phyloP scores from a whole-genome alignment of 2,113 vertebrate species.

The Porphyrio hochstetteri region DNA sequence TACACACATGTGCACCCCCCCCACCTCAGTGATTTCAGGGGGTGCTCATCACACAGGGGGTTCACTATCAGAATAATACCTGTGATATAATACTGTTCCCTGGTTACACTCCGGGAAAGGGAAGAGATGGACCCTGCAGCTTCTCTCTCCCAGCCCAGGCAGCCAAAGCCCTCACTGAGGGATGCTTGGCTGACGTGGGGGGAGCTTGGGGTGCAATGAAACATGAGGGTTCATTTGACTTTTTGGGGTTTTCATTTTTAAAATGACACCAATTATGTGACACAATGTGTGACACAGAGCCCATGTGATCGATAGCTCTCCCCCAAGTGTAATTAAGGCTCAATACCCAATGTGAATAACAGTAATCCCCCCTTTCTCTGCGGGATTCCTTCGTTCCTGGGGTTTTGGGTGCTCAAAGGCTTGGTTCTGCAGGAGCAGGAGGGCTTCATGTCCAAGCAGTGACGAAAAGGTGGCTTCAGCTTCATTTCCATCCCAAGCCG shows the following conservation, averaged over 20 bases:
- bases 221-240: too few species aligned
- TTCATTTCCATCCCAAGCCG: fast-evolving
- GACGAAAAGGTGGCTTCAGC: not conserved
- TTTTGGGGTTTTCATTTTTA: too few species aligned
- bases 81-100: too few species aligned
- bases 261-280: not conserved
- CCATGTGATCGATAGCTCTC: not conserved
- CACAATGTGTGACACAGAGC: not conserved
- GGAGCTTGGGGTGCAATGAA: fast-evolving
- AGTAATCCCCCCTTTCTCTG: not conserved
- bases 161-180: too few species aligned
- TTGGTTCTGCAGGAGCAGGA: not conserved
- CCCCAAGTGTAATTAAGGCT: not conserved
- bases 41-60: too few species aligned
- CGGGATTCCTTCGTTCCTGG: not conserved
- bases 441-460: not conserved
- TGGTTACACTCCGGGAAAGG: not conserved
- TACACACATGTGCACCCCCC: too few species aligned
- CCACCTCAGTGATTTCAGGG: too few species aligned
- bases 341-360: not conserved
- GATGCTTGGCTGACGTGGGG: not conserved
- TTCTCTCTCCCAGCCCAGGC: not conserved
- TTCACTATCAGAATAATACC: too few species aligned
- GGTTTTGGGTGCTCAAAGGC: too few species aligned
- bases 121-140: not conserved